A percentile compares a stretch with the other conserved stretches of the same genome.
Conservation (phyloP, 2,113 vertebrate species). For the Poeciliopsis prolifica region DNA sequence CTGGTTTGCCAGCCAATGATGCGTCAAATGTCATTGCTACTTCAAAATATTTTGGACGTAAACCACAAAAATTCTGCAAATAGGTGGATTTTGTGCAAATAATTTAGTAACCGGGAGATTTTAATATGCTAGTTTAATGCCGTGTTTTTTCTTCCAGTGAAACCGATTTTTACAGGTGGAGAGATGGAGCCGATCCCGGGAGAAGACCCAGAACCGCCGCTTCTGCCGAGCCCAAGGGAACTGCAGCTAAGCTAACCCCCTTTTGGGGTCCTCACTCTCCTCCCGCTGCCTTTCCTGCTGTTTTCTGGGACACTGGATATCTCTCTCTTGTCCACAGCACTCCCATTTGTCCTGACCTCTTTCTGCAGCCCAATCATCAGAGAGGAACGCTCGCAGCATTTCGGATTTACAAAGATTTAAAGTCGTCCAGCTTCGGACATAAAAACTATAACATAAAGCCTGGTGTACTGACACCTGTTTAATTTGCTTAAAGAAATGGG, state of each 20-base stretch:
- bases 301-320: conserved; percentile 19
- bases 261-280: no score
- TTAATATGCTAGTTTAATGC: background rate
- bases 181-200: background rate
- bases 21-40: no score
- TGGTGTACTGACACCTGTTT: background rate
- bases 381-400: conserved; percentile 15
- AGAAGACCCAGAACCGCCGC: background rate
- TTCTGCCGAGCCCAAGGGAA: conserved; percentile 2
- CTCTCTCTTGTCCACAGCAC: conserved; percentile 14
- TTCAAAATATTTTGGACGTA: no score
- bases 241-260: conserved; percentile 41
- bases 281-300: conserved; percentile 25
- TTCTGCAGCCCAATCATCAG: conserved; percentile 25
- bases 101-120: background rate
- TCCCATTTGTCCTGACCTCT: background rate
- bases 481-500: conserved; percentile 3
- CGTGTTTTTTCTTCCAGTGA: no score
- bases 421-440: background rate
- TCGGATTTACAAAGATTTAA: background rate
- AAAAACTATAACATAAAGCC: conserved; percentile 10
- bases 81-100: no score
- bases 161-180: conserved; percentile 5
- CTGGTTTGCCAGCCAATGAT: no score
- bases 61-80: no score